These are phyloP conservation scores for Drosophila melanica DNA, from an alignment of 1,140 invertebrate genomes.

Conservation along the genomic window DNA sequence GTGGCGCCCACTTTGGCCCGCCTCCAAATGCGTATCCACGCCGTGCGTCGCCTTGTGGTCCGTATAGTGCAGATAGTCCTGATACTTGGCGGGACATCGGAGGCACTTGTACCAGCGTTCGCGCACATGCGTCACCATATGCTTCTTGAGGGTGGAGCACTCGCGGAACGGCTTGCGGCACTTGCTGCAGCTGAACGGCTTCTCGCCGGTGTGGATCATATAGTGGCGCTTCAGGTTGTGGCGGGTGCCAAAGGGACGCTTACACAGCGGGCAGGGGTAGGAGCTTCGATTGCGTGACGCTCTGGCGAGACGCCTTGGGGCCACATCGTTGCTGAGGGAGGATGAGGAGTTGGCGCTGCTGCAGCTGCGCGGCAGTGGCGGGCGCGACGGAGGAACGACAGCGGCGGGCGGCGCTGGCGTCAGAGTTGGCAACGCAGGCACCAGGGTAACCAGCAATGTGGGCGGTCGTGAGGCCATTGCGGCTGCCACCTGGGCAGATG, in stretches of 20 bases:
- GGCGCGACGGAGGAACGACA: conserved; percentile 19
- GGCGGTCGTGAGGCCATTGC: conserved; percentile 18
- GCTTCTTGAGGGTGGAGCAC: conserved; percentile 77
- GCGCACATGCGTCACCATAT: conserved; percentile 77
- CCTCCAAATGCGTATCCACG: not conserved
- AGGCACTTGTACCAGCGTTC: conserved; percentile 80
- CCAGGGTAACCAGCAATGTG: conserved; percentile 50
- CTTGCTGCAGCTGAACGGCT: conserved; percentile 76
- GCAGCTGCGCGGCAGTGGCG: conserved; percentile 49
- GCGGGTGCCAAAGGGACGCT: conserved; percentile 78
- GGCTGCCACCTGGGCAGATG: not conserved
- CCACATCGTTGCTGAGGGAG: conserved; percentile 63
- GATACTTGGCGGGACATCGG: conserved; percentile 63
- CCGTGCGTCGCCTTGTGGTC: conserved; percentile 66
- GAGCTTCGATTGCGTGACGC: conserved; percentile 43
- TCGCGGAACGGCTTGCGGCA: conserved; percentile 81
- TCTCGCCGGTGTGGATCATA: conserved; percentile 82
- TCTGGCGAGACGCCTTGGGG: not conserved
- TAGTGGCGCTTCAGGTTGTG: conserved; percentile 82
- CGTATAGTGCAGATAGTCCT: conserved; percentile 72
- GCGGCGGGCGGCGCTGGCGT: not conserved
- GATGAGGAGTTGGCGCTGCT: conserved; percentile 71
- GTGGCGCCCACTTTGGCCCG: not conserved
- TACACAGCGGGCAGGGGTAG: conserved; percentile 73
- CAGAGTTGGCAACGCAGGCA: conserved; percentile 37